Base-by-base conservation (phyloP, 2,888 invertebrate species). In the Isotomurus palustris region DNA sequence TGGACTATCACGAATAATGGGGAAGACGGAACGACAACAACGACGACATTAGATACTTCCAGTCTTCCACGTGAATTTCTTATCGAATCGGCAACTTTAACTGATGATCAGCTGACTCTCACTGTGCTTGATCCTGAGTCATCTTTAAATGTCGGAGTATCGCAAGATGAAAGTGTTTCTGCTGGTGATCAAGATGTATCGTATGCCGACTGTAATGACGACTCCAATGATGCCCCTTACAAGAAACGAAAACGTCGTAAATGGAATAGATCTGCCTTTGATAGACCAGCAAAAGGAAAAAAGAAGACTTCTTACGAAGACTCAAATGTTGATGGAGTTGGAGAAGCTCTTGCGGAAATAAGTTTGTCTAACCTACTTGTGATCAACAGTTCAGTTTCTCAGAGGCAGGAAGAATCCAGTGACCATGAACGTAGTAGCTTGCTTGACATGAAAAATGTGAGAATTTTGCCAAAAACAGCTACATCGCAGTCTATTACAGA, bases 201-300 rank as follows among this genome's bases (percentile, higher is more conserved):
- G 8, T 40, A 10, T 6, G 6, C 22, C 29, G 8, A n/a, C n/a
- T 6, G 28, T 19, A 29, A 48, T 8, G 19, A 25, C n/a, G 29
- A 25, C 14, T 14, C 22, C 6, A 22, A 22, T 8, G 44, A 44
- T 8, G 44, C 19, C 8, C 19, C 22, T 24, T 24, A 44, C 4
- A 21, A 22, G 6, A 14, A 22, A 44, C 44, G 64, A 27, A 64
- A 62, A 28, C 47, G 66, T 2, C 52, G 67, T 10, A 69, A 69
- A 58, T 68, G 68, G 66, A 68, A 68, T 50, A 53, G 68, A 8
- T 62, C 66, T 21, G 68, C 68, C 2, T 68, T 66, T 49, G 62
- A 66, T 4, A 44, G 68, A 38, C 59, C 64, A 21, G 58, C 67
- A 8, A 67, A 64, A 43, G 64, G 66, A 19, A 69, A 66, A 41